phyloP scores from a whole-genome alignment of 2,888 invertebrate genomes.

The Aricia artaxerxes region DNA sequence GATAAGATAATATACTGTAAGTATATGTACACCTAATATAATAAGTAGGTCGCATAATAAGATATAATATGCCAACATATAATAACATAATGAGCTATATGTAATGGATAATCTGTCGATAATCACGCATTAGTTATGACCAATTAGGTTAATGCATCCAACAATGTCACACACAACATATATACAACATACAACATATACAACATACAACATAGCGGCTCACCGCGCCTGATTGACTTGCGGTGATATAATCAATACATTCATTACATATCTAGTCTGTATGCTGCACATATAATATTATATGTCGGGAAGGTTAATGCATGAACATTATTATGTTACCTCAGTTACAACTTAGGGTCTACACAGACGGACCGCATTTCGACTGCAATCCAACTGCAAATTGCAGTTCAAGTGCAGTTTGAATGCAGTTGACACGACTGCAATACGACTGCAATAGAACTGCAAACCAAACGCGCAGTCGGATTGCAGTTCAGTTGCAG shows the following conservation, averaged over 20 bases:
- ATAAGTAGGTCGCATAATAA: background rate
- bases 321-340: background rate
- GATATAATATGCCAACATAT: background rate
- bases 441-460: no score
- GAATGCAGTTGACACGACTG: no score
- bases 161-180: background rate
- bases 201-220: slow-evolving; percentile 8
- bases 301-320: background rate
- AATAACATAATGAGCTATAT: slow-evolving; percentile 3
- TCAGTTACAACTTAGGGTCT: no score
- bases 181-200: slow-evolving; percentile 2
- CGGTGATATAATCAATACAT: slow-evolving; percentile 23
- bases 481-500: no score
- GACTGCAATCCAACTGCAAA: no score
- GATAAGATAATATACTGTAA: no score
- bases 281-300: background rate
- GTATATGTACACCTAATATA: background rate
- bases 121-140: slow-evolving; percentile 18
- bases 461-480: no score
- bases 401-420: no score
- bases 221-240: slow-evolving; percentile 19
- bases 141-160: slow-evolving; percentile 20
- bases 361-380: no score
- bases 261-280: slow-evolving; percentile 10
- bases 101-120: background rate